Conservation (phyloP, 2,888 invertebrate genomes). For the Drosophila hamatofila region DNA sequence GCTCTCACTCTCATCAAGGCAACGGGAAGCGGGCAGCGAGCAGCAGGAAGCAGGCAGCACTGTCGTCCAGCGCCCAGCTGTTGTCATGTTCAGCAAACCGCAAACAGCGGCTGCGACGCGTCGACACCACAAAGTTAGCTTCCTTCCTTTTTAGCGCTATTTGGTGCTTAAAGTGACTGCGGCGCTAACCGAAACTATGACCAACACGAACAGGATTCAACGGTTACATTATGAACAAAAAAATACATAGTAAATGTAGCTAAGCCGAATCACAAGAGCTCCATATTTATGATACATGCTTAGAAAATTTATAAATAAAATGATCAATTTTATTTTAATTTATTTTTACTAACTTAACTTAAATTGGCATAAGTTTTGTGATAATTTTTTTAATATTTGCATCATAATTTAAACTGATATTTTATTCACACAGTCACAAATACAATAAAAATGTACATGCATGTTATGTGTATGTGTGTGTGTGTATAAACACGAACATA, state of each 20-base stretch:
- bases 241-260: too few relatives aligned
- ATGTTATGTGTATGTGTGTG: background rate
- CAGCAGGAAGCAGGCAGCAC: constrained; percentile 12
- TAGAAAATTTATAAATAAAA: background rate
- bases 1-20: constrained; percentile 50
- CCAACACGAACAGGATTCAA: constrained; percentile 14
- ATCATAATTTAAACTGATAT: constrained; percentile 37
- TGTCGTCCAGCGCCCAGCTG: constrained; percentile 41
- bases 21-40: background rate
- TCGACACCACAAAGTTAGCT: constrained; percentile 45
- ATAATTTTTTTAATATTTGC: constrained; percentile 9
- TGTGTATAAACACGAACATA: constrained; percentile 40
- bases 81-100: constrained; percentile 51
- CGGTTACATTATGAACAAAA: constrained; percentile 12
- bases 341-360: background rate
- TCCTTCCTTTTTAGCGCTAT: constrained; percentile 49
- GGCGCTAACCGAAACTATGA: constrained; percentile 2
- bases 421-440: constrained; percentile 21
- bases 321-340: background rate
- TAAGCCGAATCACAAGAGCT: too few relatives aligned
- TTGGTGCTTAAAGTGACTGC: constrained; percentile 1
- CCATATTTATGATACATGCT: too few relatives aligned
- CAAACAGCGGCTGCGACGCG: constrained; percentile 44
- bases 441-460: background rate
- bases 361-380: constrained; percentile 11